Evolutionary conservation across 2,113 vertebrate genomes (phyloP), one percentile per base, ranked within the genome.

Genomic region (Psophia crepitans): DNA sequence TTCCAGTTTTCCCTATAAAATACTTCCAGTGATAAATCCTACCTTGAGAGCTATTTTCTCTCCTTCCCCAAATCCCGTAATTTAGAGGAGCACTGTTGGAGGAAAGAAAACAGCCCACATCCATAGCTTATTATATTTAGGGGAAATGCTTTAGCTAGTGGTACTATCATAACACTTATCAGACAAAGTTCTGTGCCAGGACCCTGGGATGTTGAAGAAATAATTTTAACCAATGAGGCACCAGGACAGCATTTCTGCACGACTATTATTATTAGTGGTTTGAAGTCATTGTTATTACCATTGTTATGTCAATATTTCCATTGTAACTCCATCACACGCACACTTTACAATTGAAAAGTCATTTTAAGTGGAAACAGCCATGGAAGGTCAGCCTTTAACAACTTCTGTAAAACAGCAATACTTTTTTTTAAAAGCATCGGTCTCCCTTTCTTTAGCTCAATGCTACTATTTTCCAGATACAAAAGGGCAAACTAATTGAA

Each of bases 371-470:
- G 33, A 93, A 88, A 32, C 58, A 84, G 75, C 86, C 46, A 82
- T 26, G 46, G 93, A 98, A 95, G 87, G 66, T 92, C 88, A 97
- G 61, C 71, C 66, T 96, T 81, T 95, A 53, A 95, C 77, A 44
- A 56, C 12, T 75, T 80, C 51, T 92, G 95, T 91, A 94, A 96
- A 96, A 95, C 21, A 78, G 6, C 44, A 41, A 27, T 5, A 16
- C 8, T 18, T 54, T 68, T 68, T 68, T 87, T 35, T 5, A 60
- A 96, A 96, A 86, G 61, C 96, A 96, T 54, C 76, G 79, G 4
- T 35, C 23, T 60, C 22, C 51, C 30, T 68, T 68, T 60, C 35
- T 78, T 76, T 54, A 56, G 56, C n/a, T 39, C 54, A 69, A 18
- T 37, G 73, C 54, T 70, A 57, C 88, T 84, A 83, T 95, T 87